Evolutionary conservation across 2,113 vertebrate genomes (phyloP).

Genomic region (Cephalopholis sonnerati): DNA sequence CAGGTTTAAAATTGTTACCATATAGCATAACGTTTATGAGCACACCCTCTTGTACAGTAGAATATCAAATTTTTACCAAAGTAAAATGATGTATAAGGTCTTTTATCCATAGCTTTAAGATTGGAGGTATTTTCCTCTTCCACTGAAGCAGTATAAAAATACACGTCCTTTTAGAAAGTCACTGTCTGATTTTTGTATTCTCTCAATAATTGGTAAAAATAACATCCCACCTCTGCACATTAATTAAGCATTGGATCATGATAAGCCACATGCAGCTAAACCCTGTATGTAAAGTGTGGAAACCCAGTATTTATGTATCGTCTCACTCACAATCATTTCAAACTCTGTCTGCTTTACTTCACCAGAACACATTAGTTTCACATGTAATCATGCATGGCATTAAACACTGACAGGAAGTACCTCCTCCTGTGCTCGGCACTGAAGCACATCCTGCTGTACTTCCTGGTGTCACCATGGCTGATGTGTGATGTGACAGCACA

Average conservation of each 20-base stretch:
- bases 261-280: background rate
- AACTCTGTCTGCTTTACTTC: background rate
- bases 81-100: too few species aligned
- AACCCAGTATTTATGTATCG: background rate
- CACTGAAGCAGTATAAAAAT: too few species aligned
- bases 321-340: background rate
- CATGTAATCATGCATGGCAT: background rate
- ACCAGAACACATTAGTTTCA: background rate
- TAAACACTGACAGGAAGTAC: background rate
- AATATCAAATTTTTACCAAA: too few species aligned
- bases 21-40: too few species aligned
- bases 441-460: background rate
- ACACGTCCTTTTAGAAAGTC: too few species aligned
- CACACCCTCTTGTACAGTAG: too few species aligned
- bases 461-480: background rate
- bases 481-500: background rate
- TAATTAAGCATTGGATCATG: background rate
- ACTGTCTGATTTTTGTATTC: background rate
- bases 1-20: too few species aligned
- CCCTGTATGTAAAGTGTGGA: background rate
- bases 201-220: background rate
- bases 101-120: too few species aligned
- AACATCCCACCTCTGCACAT: background rate
- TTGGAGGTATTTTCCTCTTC: too few species aligned
- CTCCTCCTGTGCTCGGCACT: background rate